Evolutionary conservation across 2,113 vertebrate species (phyloP), one percentile per base, ranked within the genome.

Genomic region (Perccottus glenii): DNA sequence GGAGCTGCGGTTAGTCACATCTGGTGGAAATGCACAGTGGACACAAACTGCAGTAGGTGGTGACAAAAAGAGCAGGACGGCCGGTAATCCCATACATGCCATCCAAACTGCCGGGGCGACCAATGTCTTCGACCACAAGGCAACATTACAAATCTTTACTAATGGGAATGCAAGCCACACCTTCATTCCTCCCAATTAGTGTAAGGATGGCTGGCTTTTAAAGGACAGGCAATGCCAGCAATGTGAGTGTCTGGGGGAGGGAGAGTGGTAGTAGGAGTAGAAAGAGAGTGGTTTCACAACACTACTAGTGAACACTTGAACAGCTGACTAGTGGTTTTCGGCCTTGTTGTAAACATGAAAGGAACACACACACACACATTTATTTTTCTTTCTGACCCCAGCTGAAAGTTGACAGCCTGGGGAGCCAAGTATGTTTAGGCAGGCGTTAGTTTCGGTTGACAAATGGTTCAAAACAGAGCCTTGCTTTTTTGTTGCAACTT

Each of bases 341-440:
- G 63, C 15, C 15, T 36, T 48, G 66, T 66, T 16, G 43, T 73
- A 50, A 48, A 85, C 76, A 73, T 74, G 66, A 79, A 80, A 79
- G 46, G 10, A 44, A 64, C 3, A 27, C n/a, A 35, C 35, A 59
- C 35, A 62, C 40, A 9, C 43, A 38, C 42, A 46, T n/a, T 49
- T 61, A 52, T 73, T 75, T 84, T 64, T 70, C 81, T 69, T 64
- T 72, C 61, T 87, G 83, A 87, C 83, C 85, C 64, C 35, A 61
- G 64, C 80, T 83, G 67, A 86, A 89, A 82, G 89, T 72, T 77
- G 84, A 89, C 81, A 75, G 70, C 85, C 50, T 1, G 64, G 73
- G 84, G 83, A 27, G n/a, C n/a, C n/a, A 62, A 40, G 65, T 92
- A 93, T 92, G 91, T 93, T 93, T 90, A 90, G 89, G 64, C 67